phyloP scores from a whole-genome alignment of 2,113 vertebrate genomes.

The Scolopax mira region DNA sequence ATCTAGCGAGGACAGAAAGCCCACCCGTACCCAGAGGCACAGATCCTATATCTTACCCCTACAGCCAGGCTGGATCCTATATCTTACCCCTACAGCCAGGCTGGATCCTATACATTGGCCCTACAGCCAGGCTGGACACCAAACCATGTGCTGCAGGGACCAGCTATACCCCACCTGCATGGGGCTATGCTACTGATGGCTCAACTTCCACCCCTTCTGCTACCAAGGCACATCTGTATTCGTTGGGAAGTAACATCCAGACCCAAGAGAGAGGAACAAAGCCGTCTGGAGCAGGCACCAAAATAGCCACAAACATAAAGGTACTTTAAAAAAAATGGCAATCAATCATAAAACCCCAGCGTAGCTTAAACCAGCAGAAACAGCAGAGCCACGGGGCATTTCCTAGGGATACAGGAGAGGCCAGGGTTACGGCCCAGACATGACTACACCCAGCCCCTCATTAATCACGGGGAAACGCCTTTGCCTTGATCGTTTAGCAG shows the following conservation, averaged over 20 bases:
- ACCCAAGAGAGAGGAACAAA: background rate
- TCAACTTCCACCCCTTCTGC: background rate
- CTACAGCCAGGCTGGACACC: background rate
- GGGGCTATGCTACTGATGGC: background rate
- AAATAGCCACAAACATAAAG: slow-evolving; percentile 43
- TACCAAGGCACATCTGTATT: background rate
- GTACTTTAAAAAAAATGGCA: slow-evolving; percentile 18
- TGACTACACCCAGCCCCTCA: slow-evolving; percentile 62
- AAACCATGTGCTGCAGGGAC: background rate
- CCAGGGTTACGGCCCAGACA: slow-evolving; percentile 66
- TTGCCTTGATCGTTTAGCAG: slow-evolving; percentile 45
- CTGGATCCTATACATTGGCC: background rate
- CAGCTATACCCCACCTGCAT: background rate
- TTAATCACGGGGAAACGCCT: slow-evolving; percentile 72
- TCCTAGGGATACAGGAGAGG: slow-evolving; percentile 61
- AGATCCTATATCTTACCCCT: background rate
- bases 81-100: background rate
- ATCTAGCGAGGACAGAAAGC: background rate
- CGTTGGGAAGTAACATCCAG: background rate
- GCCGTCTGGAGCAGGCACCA: background rate
- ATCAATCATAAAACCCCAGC: slow-evolving; percentile 54
- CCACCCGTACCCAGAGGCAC: background rate
- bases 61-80: background rate
- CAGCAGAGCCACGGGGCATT: slow-evolving; percentile 57
- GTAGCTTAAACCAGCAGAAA: slow-evolving; percentile 53